Conservation (phyloP, 1,140 invertebrate genomes). For the Sitobion miscanthi region DNA sequence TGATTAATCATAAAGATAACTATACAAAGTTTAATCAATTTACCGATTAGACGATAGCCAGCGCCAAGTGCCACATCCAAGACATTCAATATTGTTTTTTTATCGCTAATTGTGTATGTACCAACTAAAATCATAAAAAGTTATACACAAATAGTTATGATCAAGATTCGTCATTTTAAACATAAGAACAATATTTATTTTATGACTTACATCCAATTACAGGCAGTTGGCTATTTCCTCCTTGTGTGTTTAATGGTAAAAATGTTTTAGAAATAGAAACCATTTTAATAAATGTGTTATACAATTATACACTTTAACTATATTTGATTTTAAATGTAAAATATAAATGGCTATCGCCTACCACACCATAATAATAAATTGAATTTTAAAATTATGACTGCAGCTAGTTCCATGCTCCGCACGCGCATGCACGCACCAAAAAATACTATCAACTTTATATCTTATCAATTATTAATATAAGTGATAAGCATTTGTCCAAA, state of each 20-base stretch:
- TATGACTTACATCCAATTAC: slow-evolving; percentile 41
- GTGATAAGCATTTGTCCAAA: no score
- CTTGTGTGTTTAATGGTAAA: slow-evolving; percentile 13
- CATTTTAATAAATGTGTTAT: neutral
- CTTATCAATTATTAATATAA: no score
- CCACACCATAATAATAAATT: no score
- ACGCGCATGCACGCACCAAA: no score
- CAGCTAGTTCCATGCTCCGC: no score
- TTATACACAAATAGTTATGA: no score
- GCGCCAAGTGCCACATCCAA: slow-evolving; percentile 66
- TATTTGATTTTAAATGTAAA: neutral
- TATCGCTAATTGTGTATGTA: slow-evolving; percentile 65
- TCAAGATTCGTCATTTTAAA: neutral
- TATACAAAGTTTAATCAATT: slow-evolving; percentile 8
- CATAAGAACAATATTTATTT: neutral
- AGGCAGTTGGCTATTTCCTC: neutral
- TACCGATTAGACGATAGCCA: slow-evolving; percentile 70
- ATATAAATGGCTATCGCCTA: no score
- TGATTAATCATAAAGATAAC: neutral
- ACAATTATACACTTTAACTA: neutral
- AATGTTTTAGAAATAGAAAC: neutral
- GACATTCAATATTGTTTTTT: slow-evolving; percentile 63
- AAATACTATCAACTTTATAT: no score
- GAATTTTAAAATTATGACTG: no score
- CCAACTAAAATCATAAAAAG: slow-evolving; percentile 64